Evolutionary conservation across 2,113 vertebrate genomes (phyloP).

Genomic region (Chionis minor): DNA sequence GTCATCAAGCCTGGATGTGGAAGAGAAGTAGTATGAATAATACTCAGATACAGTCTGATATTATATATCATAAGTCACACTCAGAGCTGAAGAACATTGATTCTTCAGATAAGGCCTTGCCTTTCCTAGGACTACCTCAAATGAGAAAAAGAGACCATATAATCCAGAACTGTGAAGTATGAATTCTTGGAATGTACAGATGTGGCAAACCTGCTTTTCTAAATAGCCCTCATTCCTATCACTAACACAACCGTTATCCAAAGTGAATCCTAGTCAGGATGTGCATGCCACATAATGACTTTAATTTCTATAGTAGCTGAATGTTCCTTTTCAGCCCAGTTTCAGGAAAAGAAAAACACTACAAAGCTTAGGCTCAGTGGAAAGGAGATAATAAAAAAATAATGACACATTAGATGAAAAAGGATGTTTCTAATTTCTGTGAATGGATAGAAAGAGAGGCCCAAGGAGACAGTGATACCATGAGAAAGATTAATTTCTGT

Average conservation of each 20-base stretch:
- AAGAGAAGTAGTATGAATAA: neutral
- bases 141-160: neutral
- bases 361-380: neutral
- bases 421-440: neutral
- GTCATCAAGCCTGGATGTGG: neutral
- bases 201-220: neutral
- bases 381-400: neutral
- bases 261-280: neutral
- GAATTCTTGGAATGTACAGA: neutral
- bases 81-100: neutral
- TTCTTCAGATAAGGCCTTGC: neutral
- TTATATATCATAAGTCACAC: neutral
- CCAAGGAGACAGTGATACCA: neutral
- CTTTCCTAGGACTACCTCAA: neutral
- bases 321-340: neutral
- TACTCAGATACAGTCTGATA: neutral
- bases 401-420: neutral
- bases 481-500: conserved; percentile 5
- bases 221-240: neutral
- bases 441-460: neutral
- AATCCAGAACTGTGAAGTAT: neutral
- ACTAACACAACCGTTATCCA: neutral
- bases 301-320: neutral
- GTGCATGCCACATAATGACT: neutral
- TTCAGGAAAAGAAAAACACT: neutral